A percentile compares a stretch with the other conserved stretches of the same genome.
These are phyloP conservation scores for Coregonus suidteri DNA, from an alignment of 2,797 vertebrate species.

Conservation along the genomic window DNA sequence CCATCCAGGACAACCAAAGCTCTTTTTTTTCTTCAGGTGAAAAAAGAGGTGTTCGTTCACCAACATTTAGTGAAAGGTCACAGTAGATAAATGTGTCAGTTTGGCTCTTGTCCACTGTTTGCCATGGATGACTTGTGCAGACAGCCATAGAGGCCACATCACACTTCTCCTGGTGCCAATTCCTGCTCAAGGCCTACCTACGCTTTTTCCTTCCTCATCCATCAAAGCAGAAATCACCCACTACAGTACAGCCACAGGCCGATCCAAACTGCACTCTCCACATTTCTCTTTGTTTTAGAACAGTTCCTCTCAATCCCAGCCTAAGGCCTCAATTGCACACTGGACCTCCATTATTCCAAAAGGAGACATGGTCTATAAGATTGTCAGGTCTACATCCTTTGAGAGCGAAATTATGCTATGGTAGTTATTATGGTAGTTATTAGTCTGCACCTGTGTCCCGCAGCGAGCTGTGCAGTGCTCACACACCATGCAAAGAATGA, in stretches of 20 bases:
- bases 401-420: background rate
- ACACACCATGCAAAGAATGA: slow-evolving; percentile 38
- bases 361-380: too few species aligned
- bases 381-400: background rate
- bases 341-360: background rate
- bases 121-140: slow-evolving; percentile 22
- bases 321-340: background rate
- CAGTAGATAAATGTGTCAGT: slow-evolving; percentile 41
- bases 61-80: slow-evolving; percentile 37
- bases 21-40: slow-evolving; percentile 33
- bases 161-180: slow-evolving; percentile 10
- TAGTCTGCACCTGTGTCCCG: background rate
- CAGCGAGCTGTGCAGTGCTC: slow-evolving; percentile 5
- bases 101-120: slow-evolving; percentile 37
- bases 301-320: background rate
- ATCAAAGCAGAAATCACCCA: slow-evolving; percentile 5
- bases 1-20: slow-evolving; percentile 33
- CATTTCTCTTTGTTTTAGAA: background rate
- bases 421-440: background rate
- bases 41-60: slow-evolving; percentile 29
- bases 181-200: too few species aligned
- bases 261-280: background rate
- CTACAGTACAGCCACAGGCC: background rate
- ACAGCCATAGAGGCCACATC: slow-evolving; percentile 23
- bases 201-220: background rate